Evolutionary conservation across 2,888 invertebrate genomes (phyloP).

Genomic region (Tipula helvola): DNA sequence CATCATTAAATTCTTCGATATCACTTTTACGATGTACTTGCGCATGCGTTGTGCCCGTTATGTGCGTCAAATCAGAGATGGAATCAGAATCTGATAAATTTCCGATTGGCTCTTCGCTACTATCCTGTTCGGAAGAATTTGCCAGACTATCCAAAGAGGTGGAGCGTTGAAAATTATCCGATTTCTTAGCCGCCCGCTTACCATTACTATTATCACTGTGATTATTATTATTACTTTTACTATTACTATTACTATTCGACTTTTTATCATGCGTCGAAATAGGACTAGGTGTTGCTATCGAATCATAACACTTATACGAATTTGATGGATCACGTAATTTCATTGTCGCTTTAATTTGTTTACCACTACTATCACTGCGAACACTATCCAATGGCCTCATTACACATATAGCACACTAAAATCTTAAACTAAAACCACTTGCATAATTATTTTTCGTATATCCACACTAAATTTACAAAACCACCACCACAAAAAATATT

Average conservation of each 20-base stretch:
- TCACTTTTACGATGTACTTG: constrained; percentile 32
- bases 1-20: constrained; percentile 31
- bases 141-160: constrained; percentile 56
- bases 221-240: constrained; percentile 14
- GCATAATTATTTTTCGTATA: neutral
- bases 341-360: neutral
- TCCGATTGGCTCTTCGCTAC: constrained; percentile 44
- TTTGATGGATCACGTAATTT: constrained; percentile 20
- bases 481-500: neutral
- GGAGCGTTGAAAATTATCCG: constrained; percentile 23
- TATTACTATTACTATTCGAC: constrained; percentile 17
- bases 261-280: constrained; percentile 12
- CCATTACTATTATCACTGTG: neutral
- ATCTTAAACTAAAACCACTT: neutral
- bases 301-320: constrained; percentile 39
- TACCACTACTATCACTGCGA: neutral
- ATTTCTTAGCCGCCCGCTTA: neutral
- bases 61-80: constrained; percentile 48
- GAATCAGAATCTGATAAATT: constrained; percentile 47
- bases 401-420: neutral
- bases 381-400: neutral
- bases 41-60: constrained; percentile 32
- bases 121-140: constrained; percentile 50
- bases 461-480: neutral
- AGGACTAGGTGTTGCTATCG: constrained; percentile 18